phyloP scores from a whole-genome alignment of 1,140 invertebrate genomes.

The Solenopsis fugax region DNA sequence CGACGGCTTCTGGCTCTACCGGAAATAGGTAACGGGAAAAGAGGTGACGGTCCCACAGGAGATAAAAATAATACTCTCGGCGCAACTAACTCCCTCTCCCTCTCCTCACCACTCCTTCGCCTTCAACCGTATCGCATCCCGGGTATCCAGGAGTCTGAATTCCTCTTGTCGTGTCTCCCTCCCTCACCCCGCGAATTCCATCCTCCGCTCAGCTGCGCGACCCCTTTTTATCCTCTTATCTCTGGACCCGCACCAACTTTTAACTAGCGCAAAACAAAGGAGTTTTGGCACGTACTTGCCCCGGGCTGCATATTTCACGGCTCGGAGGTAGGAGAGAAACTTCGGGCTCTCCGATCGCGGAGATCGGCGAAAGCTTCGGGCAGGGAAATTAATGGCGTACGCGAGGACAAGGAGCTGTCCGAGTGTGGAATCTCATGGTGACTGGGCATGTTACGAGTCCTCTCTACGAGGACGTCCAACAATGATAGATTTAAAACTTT shows the following conservation, averaged over 20 bases:
- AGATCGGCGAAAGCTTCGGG: constrained; percentile 47
- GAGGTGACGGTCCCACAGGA: constrained; percentile 2
- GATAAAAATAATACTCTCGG: constrained; percentile 61
- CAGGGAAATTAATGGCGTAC: constrained; percentile 54
- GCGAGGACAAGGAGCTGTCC: constrained; percentile 34
- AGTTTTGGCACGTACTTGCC: constrained; percentile 69
- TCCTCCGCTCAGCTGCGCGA: neutral
- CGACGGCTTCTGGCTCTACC: neutral
- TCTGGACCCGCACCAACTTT: constrained; percentile 73
- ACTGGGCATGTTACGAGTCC: constrained; percentile 4
- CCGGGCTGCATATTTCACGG: constrained; percentile 66
- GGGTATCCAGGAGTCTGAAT: constrained; percentile 2
- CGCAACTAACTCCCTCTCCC: constrained; percentile 1
- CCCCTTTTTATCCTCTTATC: constrained; percentile 69
- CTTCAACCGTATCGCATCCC: constrained; percentile 10
- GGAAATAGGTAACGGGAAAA: neutral
- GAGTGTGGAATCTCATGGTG: constrained; percentile 12
- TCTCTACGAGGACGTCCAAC: neutral
- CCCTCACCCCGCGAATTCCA: constrained; percentile 11
- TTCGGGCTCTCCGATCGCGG: constrained; percentile 37
- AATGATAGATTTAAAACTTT: constrained; percentile 21
- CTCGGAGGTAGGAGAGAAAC: constrained; percentile 29
- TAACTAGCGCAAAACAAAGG: constrained; percentile 75
- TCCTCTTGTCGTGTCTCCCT: constrained; percentile 26
- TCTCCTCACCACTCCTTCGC: no score